Evolutionary conservation across 2,113 vertebrate species (phyloP), one percentile per base, ranked within the genome.

Genomic region (Cephalopterus ornatus): DNA sequence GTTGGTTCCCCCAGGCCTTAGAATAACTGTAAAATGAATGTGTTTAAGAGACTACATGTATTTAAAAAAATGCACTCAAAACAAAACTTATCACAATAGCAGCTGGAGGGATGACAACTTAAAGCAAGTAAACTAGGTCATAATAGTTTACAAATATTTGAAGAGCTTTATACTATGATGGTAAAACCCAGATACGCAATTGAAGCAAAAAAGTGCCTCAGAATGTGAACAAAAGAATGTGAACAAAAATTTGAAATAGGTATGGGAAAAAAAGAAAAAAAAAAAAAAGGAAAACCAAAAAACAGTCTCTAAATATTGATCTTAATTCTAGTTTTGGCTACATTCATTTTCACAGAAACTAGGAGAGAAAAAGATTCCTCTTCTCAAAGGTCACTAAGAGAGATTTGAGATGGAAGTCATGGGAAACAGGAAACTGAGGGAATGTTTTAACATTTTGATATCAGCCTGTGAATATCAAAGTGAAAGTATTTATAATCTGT

Each of bases 401-500:
- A 95, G 58, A 44, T 61, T 76, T 75, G 49, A 92, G 65, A 83
- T 85, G 46, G 26, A 94, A 95, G 37, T 62, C 93, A 88, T 95
- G 95, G 74, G 95, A 96, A 95, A 95, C 87, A 88, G 89, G 93
- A 96, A 96, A 79, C 71, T 88, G 14, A 3, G 12, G 23, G 72
- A 88, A 92, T 46, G 56, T 92, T 88, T 49, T 8, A 79, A n/a
- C 79, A 81, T 91, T 91, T 95, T 92, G 28, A 59, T 82, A 82
- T 91, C 74, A 70, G 44, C 58, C 89, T 95, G 46, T 76, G 85
- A 96, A 95, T 95, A 94, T 93, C 84, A 89, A 89, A 96, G 67
- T 58, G 53, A 70, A 93, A 89, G 46, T 94, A 94, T 96, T 95
- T 96, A 65, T 89, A 96, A 73, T 65, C 21, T 75, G 23, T 65